Base-by-base conservation (phyloP, 2,888 invertebrate genomes). In the Loripinus fragilis region DNA sequence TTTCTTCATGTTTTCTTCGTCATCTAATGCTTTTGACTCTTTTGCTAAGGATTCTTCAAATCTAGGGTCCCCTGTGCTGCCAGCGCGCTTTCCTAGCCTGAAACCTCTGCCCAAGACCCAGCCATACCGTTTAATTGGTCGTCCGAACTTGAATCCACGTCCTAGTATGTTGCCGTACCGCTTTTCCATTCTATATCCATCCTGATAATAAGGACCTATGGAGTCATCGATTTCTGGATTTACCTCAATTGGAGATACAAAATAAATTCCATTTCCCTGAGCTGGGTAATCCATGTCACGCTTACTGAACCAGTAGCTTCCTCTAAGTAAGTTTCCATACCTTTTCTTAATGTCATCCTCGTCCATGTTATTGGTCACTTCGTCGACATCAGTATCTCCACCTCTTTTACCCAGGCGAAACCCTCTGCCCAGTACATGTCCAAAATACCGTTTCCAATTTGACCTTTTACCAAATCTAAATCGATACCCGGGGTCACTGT, bases 331-430 rank as follows among this genome's bases (percentile, higher is more conserved):
- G 2, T 25, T 25, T 55, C 55, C 55, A 5, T 17, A 12, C 5
- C 2, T 8, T 25, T 5, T 48, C 15, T 25, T 25, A 1, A 25
- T 25, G 8, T 52, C 2, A 25, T 52, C 52, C 23, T 25, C 15
- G 3, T 45, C n/a, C 45, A 45, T 20, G n/a, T 17, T 45, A 3
- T 20, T 17, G 2, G 20, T 45, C 7, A 45, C 20, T 3, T 17
- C 45, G 15, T 41, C 41, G 8, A 15, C 15, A 20, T 20, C 3
- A 12, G 8, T 20, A 45, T 45, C 45, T 45, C 45, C 17, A 12
- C n/a, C 17, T 75, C 82, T 71, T 72, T 82, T 82, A 0, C 79
- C 79, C 20, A 80, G 70, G 20, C 55, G 42, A 68, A 74, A 77
- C 0, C 80, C 80, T n/a, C 38, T 73, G 25, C 80, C 80, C 23